Conservation (phyloP, 2,888 invertebrate species). For the Coenonympha glycerion region DNA sequence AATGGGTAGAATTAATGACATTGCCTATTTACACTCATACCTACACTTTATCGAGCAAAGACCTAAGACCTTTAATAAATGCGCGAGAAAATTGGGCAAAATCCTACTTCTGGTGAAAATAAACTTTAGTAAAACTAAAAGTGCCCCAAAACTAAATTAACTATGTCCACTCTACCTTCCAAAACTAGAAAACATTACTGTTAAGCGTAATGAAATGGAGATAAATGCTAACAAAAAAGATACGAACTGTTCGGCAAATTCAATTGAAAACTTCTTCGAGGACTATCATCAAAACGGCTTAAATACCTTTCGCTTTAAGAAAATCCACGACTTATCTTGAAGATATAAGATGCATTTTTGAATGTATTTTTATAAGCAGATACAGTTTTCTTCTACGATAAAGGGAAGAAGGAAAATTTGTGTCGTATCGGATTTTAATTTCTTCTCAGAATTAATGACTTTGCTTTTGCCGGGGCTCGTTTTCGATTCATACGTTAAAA, state of each 20-base stretch:
- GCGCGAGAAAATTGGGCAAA: no score
- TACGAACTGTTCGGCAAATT: slow-evolving; percentile 69
- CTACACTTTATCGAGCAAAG: no score
- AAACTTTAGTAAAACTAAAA: neutral
- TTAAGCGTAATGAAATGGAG: slow-evolving; percentile 66
- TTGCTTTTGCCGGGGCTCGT: slow-evolving; percentile 49
- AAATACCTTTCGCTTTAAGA: slow-evolving; percentile 17
- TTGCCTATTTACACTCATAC: no score
- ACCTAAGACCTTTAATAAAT: no score
- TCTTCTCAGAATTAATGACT: slow-evolving; percentile 70
- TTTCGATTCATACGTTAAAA: slow-evolving; percentile 56
- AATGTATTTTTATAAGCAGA: neutral
- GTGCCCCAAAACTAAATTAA: neutral
- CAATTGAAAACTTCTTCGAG: slow-evolving; percentile 63
- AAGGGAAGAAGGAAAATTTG: slow-evolving; percentile 57
- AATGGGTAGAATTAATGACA: no score
- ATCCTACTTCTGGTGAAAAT: neutral
- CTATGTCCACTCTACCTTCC: neutral
- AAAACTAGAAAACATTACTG: slow-evolving; percentile 43
- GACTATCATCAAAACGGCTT: slow-evolving; percentile 28
- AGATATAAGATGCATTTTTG: slow-evolving; percentile 29
- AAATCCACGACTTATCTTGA: slow-evolving; percentile 18
- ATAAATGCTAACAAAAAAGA: slow-evolving; percentile 67
- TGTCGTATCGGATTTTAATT: slow-evolving; percentile 75
- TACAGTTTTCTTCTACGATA: slow-evolving; percentile 30